Evolutionary conservation across 2,888 invertebrate genomes (phyloP).

Genomic region (Autographa gamma): DNA sequence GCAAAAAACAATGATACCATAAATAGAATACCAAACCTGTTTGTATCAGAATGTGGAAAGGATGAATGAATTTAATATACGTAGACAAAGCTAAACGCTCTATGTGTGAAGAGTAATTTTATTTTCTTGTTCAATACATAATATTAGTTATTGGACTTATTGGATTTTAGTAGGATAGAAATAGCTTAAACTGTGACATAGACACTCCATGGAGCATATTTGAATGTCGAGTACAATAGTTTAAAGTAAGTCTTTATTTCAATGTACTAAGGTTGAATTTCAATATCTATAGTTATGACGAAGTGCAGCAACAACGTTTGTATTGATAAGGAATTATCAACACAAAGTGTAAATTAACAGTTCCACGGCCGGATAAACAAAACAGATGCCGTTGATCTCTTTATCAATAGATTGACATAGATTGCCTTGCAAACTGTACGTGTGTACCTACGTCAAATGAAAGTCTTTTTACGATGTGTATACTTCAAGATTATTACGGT

Average conservation of each 20-base stretch:
- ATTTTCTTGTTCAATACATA: too few relatives aligned
- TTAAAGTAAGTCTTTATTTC: neutral
- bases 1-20: conserved; percentile 39
- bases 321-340: conserved; percentile 2
- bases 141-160: too few relatives aligned
- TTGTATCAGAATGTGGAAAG: conserved; percentile 12
- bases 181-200: too few relatives aligned
- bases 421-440: neutral
- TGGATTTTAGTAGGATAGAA: too few relatives aligned
- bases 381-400: neutral
- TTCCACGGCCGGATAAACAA: neutral
- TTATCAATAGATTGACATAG: neutral
- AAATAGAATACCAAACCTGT: conserved; percentile 28
- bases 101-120: too few relatives aligned
- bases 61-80: neutral
- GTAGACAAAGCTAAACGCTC: neutral
- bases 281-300: neutral
- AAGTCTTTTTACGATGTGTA: neutral
- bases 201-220: too few relatives aligned
- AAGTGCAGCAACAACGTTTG: neutral
- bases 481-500: neutral
- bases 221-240: too few relatives aligned
- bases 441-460: neutral
- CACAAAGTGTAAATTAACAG: neutral
- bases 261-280: neutral